Evolutionary conservation across 2,113 vertebrate genomes (phyloP), one percentile per base, ranked within the genome.

Genomic region (Entomyzon cyanotis): DNA sequence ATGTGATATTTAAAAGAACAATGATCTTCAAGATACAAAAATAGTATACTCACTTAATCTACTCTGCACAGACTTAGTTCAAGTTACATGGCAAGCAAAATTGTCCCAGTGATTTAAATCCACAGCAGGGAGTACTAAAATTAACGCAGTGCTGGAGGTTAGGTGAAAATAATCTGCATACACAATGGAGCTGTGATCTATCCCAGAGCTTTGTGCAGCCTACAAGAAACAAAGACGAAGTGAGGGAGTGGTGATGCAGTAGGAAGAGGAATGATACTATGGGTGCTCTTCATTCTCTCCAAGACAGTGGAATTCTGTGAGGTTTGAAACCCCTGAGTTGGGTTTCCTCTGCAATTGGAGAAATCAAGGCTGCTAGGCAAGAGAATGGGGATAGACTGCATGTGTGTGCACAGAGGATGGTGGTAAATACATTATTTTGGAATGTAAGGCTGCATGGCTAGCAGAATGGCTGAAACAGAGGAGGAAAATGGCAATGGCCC

Each of bases 1-100:
- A 41, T 67, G 19, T 11, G 55, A 81, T 94, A 93, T 93, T 95
- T 97, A 73, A 96, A 76, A 94, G 81, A 94, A 95, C 67, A 65
- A 63, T 87, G 58, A 87, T 89, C 58, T 85, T 77, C 53, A 73
- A 83, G 67, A 74, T 63, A 50, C 25, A 93, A 95, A 94, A 95
- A 85, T 91, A 91, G 74, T 71, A 62, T 33, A 76, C 35, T 65
- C 46, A 42, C 37, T 71, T 78, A 89, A 69, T 85, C 46, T 91
- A 39, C 76, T 88, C 76, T 70, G 22, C 74, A 55, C 27, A 93
- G 71, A 47, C 55, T 81, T 80, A 44, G 89, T 53, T 86, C 0
- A 0, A 88, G 85, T 73, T 92, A 90, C 75, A 58, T 10, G 42
- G 85, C 71, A 90, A 95, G 59, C 24, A 23, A 83, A 90, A 88